phyloP scores from a whole-genome alignment of 2,888 invertebrate species.

The Cephus rjabovi region DNA sequence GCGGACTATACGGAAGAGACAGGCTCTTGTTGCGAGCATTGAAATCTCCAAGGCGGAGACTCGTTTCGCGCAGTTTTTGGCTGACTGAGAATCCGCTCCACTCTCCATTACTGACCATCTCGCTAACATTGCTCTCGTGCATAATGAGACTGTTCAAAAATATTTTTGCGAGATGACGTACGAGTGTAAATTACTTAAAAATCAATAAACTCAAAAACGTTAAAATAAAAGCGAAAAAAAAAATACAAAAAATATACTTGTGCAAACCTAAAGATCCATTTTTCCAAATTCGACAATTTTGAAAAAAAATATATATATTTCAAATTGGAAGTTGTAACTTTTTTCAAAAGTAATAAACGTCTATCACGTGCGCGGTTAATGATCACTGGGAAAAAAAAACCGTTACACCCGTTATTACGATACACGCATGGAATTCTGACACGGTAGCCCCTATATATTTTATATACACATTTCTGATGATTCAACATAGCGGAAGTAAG shows the following conservation, averaged over 20 bases:
- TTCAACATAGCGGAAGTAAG: not conserved
- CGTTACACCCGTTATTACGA: conserved; percentile 57
- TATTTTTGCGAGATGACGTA: not conserved
- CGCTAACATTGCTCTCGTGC: conserved; percentile 38
- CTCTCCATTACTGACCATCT: conserved; percentile 36
- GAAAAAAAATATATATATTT: not conserved
- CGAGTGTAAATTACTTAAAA: not conserved
- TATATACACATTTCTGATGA: not conserved
- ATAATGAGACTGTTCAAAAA: not conserved
- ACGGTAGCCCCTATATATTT: not conserved
- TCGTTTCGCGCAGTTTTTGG: conserved; percentile 35
- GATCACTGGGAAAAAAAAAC: conserved; percentile 43
- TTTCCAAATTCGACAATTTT: not conserved
- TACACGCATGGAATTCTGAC: conserved; percentile 51
- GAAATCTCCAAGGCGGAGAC: conserved; percentile 43
- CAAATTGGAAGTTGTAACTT: not conserved
- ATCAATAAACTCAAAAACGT: not conserved
- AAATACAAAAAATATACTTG: not conserved
- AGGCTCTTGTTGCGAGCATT: conserved; percentile 38
- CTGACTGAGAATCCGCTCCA: conserved; percentile 27
- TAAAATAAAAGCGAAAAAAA: not conserved
- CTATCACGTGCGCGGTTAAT: not conserved
- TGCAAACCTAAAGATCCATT: not conserved
- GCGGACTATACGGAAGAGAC: conserved; percentile 5
- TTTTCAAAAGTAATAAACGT: not conserved